Conservation (phyloP, 2,888 invertebrate species). For the Teleiodes luculella region DNA sequence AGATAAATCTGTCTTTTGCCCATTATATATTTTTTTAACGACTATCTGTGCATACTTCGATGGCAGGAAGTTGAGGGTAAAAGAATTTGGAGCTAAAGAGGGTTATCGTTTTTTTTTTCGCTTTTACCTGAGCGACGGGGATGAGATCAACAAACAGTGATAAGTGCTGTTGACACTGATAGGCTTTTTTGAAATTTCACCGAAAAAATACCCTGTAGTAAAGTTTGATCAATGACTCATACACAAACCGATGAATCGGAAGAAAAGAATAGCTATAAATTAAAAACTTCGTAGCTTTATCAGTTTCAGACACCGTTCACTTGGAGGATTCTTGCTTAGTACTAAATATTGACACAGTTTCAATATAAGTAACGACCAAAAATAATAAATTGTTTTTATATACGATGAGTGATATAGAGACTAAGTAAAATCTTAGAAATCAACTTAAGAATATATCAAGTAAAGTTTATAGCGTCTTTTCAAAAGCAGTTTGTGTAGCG, state of each 20-base stretch:
- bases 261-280: no score
- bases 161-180: constrained; percentile 13
- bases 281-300: neutral
- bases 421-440: no score
- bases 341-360: no score
- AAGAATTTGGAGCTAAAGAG: constrained; percentile 8
- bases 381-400: no score
- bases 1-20: constrained; percentile 8
- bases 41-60: constrained; percentile 8
- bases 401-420: no score
- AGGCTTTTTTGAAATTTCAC: constrained; percentile 2
- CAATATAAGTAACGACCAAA: no score
- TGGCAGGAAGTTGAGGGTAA: constrained; percentile 7
- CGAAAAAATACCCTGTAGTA: neutral
- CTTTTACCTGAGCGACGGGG: constrained; percentile 9
- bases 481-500: no score
- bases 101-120: constrained; percentile 6
- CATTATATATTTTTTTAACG: neutral
- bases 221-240: no score
- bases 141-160: constrained; percentile 8
- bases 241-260: no score
- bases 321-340: no score
- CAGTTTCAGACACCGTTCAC: neutral
- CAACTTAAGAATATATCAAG: no score
- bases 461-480: no score